Evolutionary conservation across 2,888 invertebrate species (phyloP).

Genomic region (Hirtodrosophila confusa): DNA sequence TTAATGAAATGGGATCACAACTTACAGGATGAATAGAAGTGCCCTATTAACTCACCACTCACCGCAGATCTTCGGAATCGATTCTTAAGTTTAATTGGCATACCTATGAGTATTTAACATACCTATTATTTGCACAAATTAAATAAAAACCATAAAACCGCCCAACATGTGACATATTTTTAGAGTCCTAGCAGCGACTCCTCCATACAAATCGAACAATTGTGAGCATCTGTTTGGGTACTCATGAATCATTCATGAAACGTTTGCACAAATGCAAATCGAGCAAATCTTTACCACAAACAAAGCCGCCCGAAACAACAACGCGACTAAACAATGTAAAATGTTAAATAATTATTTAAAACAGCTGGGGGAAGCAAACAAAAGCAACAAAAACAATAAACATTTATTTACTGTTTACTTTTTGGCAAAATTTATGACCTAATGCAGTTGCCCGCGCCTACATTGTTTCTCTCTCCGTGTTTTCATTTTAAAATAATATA

Average conservation of each 20-base stretch:
- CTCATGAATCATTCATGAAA: slow-evolving; percentile 76
- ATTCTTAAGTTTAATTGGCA: no score
- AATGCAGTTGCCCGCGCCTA: slow-evolving; percentile 56
- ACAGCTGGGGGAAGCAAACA: slow-evolving; percentile 43
- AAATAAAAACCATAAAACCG: no score
- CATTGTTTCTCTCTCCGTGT: neutral
- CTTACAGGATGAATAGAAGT: no score
- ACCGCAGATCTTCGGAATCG: no score
- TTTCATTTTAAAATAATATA: neutral
- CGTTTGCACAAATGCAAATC: slow-evolving; percentile 77
- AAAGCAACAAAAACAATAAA: slow-evolving; percentile 46
- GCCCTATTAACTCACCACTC: no score
- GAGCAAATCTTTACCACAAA: slow-evolving; percentile 73
- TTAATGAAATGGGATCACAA: no score
- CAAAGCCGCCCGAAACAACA: slow-evolving; percentile 50
- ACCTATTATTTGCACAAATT: no score
- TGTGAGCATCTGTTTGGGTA: slow-evolving; percentile 68
- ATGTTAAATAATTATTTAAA: slow-evolving; percentile 75
- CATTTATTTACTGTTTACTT: slow-evolving; percentile 75
- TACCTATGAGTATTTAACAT: no score
- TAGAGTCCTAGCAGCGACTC: slow-evolving; percentile 18
- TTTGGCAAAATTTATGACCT: slow-evolving; percentile 69
- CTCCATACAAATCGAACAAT: slow-evolving; percentile 47
- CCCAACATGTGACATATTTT: slow-evolving; percentile 22
- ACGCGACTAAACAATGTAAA: slow-evolving; percentile 75